Percentiles rank a stretch among this genome's conserved stretches.
Conservation (phyloP, 2,888 invertebrate genomes). For the Melanophora roralis region DNA sequence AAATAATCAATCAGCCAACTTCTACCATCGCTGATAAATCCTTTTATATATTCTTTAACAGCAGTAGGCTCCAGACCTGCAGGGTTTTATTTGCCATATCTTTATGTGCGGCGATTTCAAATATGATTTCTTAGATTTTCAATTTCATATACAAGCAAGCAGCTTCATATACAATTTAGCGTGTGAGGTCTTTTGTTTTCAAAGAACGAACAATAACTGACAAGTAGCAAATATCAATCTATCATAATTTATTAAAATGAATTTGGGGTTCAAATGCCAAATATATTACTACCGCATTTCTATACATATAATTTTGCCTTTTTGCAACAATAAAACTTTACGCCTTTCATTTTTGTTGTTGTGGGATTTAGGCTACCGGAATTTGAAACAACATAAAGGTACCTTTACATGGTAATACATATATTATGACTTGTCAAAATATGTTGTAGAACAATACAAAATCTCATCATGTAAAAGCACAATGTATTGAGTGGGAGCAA, state of each 20-base stretch:
- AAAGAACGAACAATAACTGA: constrained; percentile 31
- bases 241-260: constrained; percentile 50
- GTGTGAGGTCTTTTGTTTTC: constrained; percentile 35
- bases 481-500: no score
- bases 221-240: constrained; percentile 58
- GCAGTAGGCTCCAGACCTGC: no score
- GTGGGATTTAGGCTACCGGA: constrained; percentile 42
- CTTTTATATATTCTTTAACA: no score
- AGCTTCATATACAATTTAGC: constrained; percentile 16
- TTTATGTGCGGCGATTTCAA: neutral
- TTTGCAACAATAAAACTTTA: constrained; percentile 45
- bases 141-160: constrained; percentile 31
- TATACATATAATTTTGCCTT: neutral
- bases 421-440: no score
- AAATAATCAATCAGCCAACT: no score
- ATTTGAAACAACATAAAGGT: constrained; percentile 24
- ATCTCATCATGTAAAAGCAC: no score
- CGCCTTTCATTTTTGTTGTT: constrained; percentile 12
- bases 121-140: constrained; percentile 22
- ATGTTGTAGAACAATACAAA: no score
- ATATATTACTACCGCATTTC: constrained; percentile 16
- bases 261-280: constrained; percentile 38
- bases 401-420: no score
- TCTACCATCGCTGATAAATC: no score
- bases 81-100: neutral